These are phyloP conservation scores for Balaenoptera acutorostrata DNA, from an alignment of 2,113 vertebrate species.

Conservation along the genomic window DNA sequence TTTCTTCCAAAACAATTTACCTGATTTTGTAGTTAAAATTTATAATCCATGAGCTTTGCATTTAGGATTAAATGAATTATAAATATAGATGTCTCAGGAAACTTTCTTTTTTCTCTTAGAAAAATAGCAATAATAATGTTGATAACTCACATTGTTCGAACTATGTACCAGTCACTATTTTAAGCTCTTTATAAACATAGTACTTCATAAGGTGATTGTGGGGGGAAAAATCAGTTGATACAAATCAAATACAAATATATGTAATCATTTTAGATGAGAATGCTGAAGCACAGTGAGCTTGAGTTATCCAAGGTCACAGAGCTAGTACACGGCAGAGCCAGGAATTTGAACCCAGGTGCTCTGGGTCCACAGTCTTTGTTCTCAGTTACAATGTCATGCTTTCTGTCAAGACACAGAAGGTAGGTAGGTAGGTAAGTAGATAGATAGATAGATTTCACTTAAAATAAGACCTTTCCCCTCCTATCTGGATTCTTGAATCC, in stretches of 20 bases:
- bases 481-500: background rate
- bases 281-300: background rate
- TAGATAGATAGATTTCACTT: background rate
- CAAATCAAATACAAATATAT: too few relatives aligned
- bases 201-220: too few relatives aligned
- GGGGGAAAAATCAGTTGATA: too few relatives aligned
- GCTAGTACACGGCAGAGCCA: background rate
- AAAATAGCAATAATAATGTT: background rate
- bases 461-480: background rate
- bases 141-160: background rate
- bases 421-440: background rate
- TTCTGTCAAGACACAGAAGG: background rate
- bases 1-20: background rate
- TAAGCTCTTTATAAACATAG: background rate
- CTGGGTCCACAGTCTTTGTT: background rate
- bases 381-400: background rate
- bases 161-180: background rate
- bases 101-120: background rate
- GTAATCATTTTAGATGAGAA: background rate
- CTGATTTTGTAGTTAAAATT: background rate
- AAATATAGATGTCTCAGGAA: background rate
- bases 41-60: background rate
- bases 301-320: background rate
- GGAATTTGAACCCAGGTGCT: background rate
- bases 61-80: background rate